Conservation (phyloP, 2,797 vertebrate genomes). For the Sternarchorhynchus goeldii region DNA sequence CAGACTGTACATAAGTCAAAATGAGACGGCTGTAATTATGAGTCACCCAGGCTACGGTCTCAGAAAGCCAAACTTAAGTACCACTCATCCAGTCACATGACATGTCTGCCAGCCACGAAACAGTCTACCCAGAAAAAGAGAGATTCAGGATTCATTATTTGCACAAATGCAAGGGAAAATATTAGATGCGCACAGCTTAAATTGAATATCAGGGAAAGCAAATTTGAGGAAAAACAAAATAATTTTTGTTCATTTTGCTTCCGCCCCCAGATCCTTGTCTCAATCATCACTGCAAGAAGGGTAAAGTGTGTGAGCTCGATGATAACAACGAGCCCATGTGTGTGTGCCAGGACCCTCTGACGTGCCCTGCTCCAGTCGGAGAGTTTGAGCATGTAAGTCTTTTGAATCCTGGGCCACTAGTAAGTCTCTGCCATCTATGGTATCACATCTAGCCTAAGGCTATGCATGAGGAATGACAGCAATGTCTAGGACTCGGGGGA, state of each 20-base stretch:
- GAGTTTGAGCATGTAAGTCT: constrained; percentile 93
- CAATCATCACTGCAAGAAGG: constrained; percentile 97
- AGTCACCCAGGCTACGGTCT: constrained; percentile 53
- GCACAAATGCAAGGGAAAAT: not conserved
- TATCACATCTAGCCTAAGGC: constrained; percentile 11
- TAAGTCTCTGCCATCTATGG: not conserved
- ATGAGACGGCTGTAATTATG: constrained; percentile 68
- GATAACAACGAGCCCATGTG: constrained; percentile 94
- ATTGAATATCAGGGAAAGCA: not conserved
- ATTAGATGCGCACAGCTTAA: too few species aligned
- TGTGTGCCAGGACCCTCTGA: constrained; percentile 94
- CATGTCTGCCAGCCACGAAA: constrained; percentile 13
- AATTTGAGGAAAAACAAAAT: not conserved
- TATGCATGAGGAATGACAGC: constrained; percentile 12
- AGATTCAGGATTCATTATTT: not conserved
- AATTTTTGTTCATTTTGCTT: constrained; percentile 40
- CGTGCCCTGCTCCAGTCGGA: constrained; percentile 81
- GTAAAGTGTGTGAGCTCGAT: constrained; percentile 95
- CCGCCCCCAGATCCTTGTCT: constrained; percentile 85
- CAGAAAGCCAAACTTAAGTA: constrained; percentile 23
- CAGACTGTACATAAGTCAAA: constrained; percentile 55
- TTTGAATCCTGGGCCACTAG: not conserved
- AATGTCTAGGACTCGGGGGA: not conserved
- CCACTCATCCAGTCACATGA: constrained; percentile 26
- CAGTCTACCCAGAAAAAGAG: constrained; percentile 6